Conservation (phyloP, 2,888 invertebrate species). For the Portevinia maculata region DNA sequence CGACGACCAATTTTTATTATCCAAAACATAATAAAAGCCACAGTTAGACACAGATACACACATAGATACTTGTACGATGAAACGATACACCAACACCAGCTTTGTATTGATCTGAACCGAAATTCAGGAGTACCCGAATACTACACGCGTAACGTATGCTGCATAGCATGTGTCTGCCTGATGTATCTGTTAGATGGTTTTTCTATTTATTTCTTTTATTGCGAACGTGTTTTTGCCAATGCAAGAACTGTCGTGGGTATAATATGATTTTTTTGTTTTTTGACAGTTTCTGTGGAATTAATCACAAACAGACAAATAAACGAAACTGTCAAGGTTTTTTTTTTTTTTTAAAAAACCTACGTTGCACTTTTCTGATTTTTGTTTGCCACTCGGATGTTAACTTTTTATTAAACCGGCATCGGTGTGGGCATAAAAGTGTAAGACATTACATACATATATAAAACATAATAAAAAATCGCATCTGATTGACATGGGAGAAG, state of each 20-base stretch:
- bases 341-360: conserved; percentile 42
- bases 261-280: conserved; percentile 28
- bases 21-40: conserved; percentile 22
- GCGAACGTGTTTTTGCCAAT: conserved; percentile 58
- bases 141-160: too few species aligned
- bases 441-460: conserved; percentile 15
- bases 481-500: conserved; percentile 59
- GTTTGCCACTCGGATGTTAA: conserved; percentile 33
- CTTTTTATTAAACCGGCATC: conserved; percentile 52
- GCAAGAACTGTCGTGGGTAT: conserved; percentile 39
- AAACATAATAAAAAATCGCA: conserved; percentile 32
- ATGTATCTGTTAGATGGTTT: conserved; percentile 60
- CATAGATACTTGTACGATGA: background rate
- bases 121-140: background rate
- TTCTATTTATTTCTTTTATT: conserved; percentile 64
- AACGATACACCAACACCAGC: background rate
- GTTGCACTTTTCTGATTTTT: conserved; percentile 37
- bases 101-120: conserved; percentile 40
- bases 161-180: conserved; percentile 35
- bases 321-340: conserved; percentile 51
- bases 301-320: conserved; percentile 51
- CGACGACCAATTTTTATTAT: conserved; percentile 45
- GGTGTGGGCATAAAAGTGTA: conserved; percentile 30
- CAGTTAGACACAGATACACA: conserved; percentile 14
- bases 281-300: conserved; percentile 61